phyloP scores from a whole-genome alignment of 2,113 vertebrate genomes.

The Regulus satrapa region DNA sequence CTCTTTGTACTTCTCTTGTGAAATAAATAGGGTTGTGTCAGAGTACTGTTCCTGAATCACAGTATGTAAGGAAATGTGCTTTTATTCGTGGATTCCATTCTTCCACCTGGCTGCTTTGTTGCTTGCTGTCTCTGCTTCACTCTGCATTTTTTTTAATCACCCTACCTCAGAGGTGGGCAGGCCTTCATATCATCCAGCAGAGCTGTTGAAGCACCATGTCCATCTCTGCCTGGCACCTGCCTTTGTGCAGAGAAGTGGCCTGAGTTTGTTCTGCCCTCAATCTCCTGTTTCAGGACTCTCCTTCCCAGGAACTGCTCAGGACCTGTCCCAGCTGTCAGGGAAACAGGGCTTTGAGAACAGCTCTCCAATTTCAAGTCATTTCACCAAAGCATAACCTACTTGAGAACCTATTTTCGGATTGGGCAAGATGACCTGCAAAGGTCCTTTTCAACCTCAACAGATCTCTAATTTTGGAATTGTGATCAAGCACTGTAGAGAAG shows the following conservation, averaged over 20 bases:
- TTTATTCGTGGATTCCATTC: neutral
- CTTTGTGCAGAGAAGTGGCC: neutral
- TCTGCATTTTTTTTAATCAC: neutral
- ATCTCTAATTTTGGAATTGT: neutral
- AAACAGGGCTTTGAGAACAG: neutral
- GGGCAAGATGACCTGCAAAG: neutral
- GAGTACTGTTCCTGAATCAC: neutral
- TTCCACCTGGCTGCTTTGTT: neutral
- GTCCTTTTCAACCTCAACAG: neutral
- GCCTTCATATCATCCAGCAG: neutral
- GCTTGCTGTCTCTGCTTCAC: neutral
- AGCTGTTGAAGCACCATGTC: fast-evolving
- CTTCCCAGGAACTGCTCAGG: neutral
- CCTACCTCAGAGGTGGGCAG: neutral
- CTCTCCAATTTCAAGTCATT: neutral
- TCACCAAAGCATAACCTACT: neutral
- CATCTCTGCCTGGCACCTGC: neutral
- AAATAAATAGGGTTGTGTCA: constrained; percentile 35
- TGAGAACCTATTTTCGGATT: neutral
- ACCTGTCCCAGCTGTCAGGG: neutral
- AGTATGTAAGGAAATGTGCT: neutral
- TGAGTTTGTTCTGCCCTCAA: neutral
- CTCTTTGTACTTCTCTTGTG: constrained; percentile 12
- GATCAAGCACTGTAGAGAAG: neutral
- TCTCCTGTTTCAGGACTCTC: neutral